Conservation (phyloP, 2,888 invertebrate genomes). For the Agrotis ipsilon region DNA sequence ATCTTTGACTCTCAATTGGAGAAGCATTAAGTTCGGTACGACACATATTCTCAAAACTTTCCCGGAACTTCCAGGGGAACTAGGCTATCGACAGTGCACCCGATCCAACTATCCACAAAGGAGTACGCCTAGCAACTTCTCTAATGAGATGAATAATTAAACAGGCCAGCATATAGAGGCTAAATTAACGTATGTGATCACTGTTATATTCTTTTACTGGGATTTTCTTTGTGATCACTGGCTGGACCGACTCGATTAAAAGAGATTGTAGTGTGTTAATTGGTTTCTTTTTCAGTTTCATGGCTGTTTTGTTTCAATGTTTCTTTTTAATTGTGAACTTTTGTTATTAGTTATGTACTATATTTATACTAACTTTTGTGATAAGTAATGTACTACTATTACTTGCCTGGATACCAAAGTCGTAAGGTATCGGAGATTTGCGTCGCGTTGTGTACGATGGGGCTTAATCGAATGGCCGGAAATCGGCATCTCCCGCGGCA, state of each 20-base stretch:
- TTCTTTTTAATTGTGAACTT: neutral
- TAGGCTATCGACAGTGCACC: slow-evolving; percentile 85
- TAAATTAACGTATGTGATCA: slow-evolving; percentile 63
- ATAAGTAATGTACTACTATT: no score
- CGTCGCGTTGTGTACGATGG: no score
- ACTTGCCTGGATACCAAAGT: no score
- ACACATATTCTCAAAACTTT: slow-evolving; percentile 82
- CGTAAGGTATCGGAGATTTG: no score
- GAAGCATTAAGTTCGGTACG: slow-evolving; percentile 75
- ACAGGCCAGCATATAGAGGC: slow-evolving; percentile 73
- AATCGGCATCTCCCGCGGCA: no score
- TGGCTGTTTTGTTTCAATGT: neutral
- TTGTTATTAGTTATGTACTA: no score
- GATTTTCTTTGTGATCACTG: slow-evolving; percentile 45
- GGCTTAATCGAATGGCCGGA: no score
- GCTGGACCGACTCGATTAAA: slow-evolving; percentile 37
- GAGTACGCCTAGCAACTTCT: slow-evolving; percentile 83
- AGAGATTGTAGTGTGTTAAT: slow-evolving; percentile 35
- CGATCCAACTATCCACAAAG: slow-evolving; percentile 81
- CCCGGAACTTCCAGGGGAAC: slow-evolving; percentile 76
- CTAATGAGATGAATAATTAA: slow-evolving; percentile 90
- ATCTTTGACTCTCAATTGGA: slow-evolving; percentile 76
- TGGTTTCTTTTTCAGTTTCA: slow-evolving; percentile 23
- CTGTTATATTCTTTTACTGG: slow-evolving; percentile 44
- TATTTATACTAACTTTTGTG: no score